Evolutionary conservation across 2,888 invertebrate species (phyloP).

Genomic region (Lomographa bimaculata): DNA sequence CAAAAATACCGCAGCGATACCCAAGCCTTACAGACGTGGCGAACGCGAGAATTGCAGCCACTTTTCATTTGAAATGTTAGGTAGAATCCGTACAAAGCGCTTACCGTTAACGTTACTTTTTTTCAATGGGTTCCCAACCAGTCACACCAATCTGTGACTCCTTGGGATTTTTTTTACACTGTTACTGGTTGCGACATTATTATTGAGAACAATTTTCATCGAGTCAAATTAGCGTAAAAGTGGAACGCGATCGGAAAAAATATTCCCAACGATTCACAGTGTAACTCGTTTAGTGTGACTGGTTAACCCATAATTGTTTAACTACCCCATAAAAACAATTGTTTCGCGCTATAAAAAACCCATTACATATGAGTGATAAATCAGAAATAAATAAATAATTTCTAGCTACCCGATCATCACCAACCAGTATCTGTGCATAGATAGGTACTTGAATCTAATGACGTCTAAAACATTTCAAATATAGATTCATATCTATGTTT

Average conservation of each 20-base stretch:
- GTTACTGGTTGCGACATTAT: too few species aligned
- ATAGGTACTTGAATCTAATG: conserved; percentile 15
- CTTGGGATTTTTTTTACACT: too few species aligned
- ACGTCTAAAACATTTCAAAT: conserved; percentile 21
- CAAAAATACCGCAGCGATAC: conserved; percentile 41
- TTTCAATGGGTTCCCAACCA: too few species aligned
- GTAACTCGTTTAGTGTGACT: conserved; percentile 20
- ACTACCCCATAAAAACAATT: conserved; percentile 10
- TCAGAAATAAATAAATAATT: conserved; percentile 1
- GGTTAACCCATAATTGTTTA: conserved; percentile 7
- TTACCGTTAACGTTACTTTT: too few species aligned
- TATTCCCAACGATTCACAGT: too few species aligned
- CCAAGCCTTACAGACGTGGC: conserved; percentile 29
- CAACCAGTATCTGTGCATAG: conserved; percentile 4
- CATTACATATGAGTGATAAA: too few species aligned
- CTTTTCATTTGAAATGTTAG: conserved; percentile 27
- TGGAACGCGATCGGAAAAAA: too few species aligned
- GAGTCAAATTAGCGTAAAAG: too few species aligned
- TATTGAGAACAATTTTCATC: too few species aligned
- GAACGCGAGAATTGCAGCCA: conserved; percentile 25
- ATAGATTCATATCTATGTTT: conserved; percentile 16
- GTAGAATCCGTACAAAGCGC: too few species aligned
- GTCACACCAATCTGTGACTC: too few species aligned
- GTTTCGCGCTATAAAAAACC: too few species aligned
- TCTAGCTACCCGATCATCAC: neutral